phyloP scores from a whole-genome alignment of 1,140 invertebrate species.

The Chlorops oryzae region DNA sequence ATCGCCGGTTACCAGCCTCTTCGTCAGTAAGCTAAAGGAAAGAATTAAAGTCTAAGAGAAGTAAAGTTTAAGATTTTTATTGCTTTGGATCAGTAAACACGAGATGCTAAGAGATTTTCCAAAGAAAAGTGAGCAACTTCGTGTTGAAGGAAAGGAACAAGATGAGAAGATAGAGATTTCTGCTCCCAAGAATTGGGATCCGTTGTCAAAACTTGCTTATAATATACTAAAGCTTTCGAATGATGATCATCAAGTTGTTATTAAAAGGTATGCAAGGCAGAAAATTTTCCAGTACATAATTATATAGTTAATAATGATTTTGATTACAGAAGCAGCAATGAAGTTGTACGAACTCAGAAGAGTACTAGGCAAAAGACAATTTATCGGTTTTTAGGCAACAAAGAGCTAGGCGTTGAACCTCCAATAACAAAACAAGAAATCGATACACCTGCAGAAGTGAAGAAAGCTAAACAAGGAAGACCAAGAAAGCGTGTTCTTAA shows the following conservation, averaged over 20 bases:
- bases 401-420: conserved; percentile 27
- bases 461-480: conserved; percentile 11
- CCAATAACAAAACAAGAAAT: not conserved
- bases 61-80: no score
- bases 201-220: conserved; percentile 32
- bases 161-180: no score
- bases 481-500: conserved; percentile 13
- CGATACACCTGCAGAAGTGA: not conserved
- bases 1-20: no score
- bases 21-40: no score
- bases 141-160: no score
- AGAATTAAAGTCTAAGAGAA: no score
- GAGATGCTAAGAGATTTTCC: no score
- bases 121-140: no score
- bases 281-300: not conserved
- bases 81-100: no score
- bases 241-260: conserved; percentile 38
- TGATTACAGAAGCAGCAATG: conserved; percentile 30
- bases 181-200: conserved; percentile 19
- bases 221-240: conserved; percentile 30
- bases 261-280: conserved; percentile 27
- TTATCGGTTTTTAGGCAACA: conserved; percentile 35
- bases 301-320: not conserved
- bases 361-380: conserved; percentile 36
- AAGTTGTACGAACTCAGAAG: conserved; percentile 29